Conservation (phyloP, 2,888 invertebrate genomes). For the Orchesellides sinensis region DNA sequence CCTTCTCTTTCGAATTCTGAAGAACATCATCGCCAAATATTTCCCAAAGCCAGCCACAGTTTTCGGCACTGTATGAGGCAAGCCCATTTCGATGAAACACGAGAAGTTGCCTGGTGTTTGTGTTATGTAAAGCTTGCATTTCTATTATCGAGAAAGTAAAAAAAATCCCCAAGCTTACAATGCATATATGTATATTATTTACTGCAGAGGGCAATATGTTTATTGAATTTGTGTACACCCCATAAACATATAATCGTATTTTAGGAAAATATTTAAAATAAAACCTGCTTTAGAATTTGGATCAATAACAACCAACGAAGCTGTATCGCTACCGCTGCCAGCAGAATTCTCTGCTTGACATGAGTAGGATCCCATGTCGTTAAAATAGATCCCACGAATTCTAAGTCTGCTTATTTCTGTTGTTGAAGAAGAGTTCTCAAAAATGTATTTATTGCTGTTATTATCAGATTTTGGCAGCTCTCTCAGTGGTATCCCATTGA, state of each 20-base stretch:
- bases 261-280: neutral
- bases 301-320: slow-evolving; percentile 58
- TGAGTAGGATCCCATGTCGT: slow-evolving; percentile 49
- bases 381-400: slow-evolving; percentile 42
- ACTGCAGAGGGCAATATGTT: neutral
- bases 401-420: slow-evolving; percentile 34
- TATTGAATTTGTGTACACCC: neutral
- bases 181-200: neutral
- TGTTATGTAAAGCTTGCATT: slow-evolving; percentile 50
- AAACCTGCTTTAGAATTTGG: slow-evolving; percentile 58
- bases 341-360: slow-evolving; percentile 47
- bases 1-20: slow-evolving; percentile 30
- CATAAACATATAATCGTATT: neutral
- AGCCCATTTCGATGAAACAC: slow-evolving; percentile 59
- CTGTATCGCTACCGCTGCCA: slow-evolving; percentile 31
- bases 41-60: slow-evolving; percentile 60
- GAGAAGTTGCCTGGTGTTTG: slow-evolving; percentile 49
- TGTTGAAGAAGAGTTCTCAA: slow-evolving; percentile 46
- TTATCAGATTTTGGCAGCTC: slow-evolving; percentile 52
- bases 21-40: slow-evolving; percentile 59
- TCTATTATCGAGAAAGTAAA: slow-evolving; percentile 51
- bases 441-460: slow-evolving; percentile 59
- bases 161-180: slow-evolving; percentile 29
- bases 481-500: slow-evolving; percentile 55
- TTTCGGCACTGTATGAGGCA: slow-evolving; percentile 46